phyloP scores from a whole-genome alignment of 1,140 invertebrate genomes.

The Camponotus pennsylvanicus region DNA sequence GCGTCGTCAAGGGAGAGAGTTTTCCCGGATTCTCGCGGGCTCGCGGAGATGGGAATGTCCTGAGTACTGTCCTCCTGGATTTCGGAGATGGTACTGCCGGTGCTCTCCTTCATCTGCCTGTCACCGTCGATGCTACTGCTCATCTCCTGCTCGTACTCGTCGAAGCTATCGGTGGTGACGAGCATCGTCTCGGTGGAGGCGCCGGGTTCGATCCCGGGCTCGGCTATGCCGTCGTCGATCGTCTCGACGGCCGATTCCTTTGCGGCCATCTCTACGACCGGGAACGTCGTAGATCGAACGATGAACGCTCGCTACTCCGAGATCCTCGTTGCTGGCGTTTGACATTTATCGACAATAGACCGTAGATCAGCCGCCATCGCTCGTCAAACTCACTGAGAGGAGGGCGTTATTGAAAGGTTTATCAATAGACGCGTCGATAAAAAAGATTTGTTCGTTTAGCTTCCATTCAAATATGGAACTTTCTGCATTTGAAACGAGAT shows the following conservation, averaged over 20 bases:
- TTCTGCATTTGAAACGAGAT: no score
- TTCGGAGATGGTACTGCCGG: constrained; percentile 87
- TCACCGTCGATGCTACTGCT: constrained; percentile 88
- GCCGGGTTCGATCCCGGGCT: constrained; percentile 86
- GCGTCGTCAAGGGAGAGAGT: constrained; percentile 73
- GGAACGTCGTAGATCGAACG: neutral
- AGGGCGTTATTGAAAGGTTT: no score
- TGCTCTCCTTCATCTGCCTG: constrained; percentile 81
- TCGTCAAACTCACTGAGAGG: neutral
- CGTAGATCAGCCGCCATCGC: constrained; percentile 66
- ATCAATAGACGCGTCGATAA: no score
- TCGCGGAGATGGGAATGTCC: constrained; percentile 75
- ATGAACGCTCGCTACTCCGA: constrained; percentile 47
- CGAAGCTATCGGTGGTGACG: constrained; percentile 90
- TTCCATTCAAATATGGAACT: no score
- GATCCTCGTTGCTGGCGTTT: constrained; percentile 30
- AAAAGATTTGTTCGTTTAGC: no score
- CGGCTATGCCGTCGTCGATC: constrained; percentile 79
- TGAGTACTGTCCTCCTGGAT: constrained; percentile 86
- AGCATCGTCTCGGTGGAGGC: constrained; percentile 89
- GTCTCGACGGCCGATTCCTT: constrained; percentile 68
- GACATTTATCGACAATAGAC: constrained; percentile 65
- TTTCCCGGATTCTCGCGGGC: constrained; percentile 71
- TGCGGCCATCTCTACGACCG: constrained; percentile 75
- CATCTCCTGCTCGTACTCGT: constrained; percentile 90